Evolutionary conservation across 2,888 invertebrate genomes (phyloP).

Genomic region (Nomada lathburiana): DNA sequence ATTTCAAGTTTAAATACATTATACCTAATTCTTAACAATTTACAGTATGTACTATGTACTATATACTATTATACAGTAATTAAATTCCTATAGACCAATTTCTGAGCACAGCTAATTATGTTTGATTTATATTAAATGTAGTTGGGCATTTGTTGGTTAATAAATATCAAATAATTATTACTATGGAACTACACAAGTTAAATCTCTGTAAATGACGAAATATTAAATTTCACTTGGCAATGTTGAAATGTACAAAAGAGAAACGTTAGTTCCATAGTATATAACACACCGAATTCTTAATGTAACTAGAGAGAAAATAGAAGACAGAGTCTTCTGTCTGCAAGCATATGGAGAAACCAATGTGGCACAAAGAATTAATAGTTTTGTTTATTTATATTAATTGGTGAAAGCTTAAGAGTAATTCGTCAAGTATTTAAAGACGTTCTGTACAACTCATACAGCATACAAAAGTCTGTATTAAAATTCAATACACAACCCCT

Average conservation of each 20-base stretch:
- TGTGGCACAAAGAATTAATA: conserved; percentile 65
- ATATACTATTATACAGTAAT: background rate
- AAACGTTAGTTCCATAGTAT: conserved; percentile 67
- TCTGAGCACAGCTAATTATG: conserved; percentile 50
- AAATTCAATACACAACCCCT: conserved; percentile 11
- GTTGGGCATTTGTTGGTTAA: conserved; percentile 83
- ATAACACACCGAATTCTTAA: conserved; percentile 54
- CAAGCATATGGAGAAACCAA: conserved; percentile 82
- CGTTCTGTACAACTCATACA: background rate
- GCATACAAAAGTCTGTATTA: conserved; percentile 1
- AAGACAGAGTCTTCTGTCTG: conserved; percentile 80
- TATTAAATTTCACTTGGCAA: conserved; percentile 3
- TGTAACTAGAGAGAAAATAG: conserved; percentile 66
- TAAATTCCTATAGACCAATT: conserved; percentile 20
- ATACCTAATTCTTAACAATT: background rate
- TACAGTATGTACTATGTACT: background rate
- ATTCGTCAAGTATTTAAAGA: background rate
- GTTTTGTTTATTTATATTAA: conserved; percentile 31
- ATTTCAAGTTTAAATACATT: background rate
- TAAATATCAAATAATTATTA: conserved; percentile 61
- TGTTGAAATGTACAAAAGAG: background rate
- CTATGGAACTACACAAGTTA: conserved; percentile 74
- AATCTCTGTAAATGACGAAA: background rate
- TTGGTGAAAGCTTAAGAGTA: conserved; percentile 19
- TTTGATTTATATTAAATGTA: conserved; percentile 42